Evolutionary conservation across 2,888 invertebrate genomes (phyloP), one percentile per base, ranked within the genome.

Genomic region (Helicoverpa assulta): DNA sequence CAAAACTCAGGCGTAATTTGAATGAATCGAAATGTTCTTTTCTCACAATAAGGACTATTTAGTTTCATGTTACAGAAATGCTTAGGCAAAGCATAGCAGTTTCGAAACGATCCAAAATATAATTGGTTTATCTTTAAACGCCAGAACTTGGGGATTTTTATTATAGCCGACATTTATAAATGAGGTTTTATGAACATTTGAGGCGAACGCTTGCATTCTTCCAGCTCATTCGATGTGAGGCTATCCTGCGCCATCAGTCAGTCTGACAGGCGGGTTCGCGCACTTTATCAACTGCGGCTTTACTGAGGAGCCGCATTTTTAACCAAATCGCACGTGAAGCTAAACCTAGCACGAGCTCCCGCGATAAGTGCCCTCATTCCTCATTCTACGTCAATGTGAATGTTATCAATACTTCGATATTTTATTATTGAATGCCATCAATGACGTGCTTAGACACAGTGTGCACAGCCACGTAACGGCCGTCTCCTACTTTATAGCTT

Each of bases 281-380:
- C 60, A 64, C 81, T 80, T 77, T 70, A 64, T 80, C 76, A 80
- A 51, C 60, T n/a, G 43, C 37, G 53, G 60, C 10, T 40, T 60
- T 12, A 18, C 40, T 37, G 37, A 47, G 47, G 47, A 21, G 29
- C 51, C 54, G 52, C 29, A n/a, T 62, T 80, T 50, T 67, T 55
- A 55, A 61, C 51, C 37, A 50, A 75, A 80, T 62, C 52, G 7
- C 47, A 55, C 21, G 50, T 50, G 8, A 50, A 72, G 14, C 16
- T 19, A 59, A 73, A 47, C 47, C 47, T 4, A n/a, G n/a, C 47
- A 47, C 12, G 52, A 47, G 5, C 18, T 26, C 7, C 47, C 5
- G 29, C 12, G 53, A 61, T 55, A 47, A 55, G 43, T 43, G 43
- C 21, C 37, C 33, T 50, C 7, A 55, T 62, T 54, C 16, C 52